Evolutionary conservation across 2,888 invertebrate species (phyloP).

Genomic region (Trissoscelio sp.): DNA sequence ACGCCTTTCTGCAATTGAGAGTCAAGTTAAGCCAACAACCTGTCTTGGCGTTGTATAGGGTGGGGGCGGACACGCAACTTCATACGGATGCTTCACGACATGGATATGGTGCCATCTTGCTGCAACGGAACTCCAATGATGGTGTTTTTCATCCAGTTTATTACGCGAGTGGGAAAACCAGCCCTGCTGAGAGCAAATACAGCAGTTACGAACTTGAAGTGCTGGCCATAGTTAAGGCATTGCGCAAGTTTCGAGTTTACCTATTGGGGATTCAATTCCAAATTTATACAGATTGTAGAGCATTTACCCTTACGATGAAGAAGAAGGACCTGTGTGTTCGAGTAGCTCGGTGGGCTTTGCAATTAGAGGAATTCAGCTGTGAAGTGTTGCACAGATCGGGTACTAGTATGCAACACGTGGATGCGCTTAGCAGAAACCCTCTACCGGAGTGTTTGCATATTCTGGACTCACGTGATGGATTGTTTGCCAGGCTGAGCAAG

Average conservation of each 20-base stretch:
- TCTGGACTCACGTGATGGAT: not conserved
- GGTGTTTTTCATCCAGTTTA: too few relatives aligned
- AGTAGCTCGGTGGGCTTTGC: constrained; percentile 47
- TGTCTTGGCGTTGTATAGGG: too few relatives aligned
- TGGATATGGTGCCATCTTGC: too few relatives aligned
- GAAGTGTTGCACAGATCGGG: constrained; percentile 26
- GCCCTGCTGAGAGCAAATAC: too few relatives aligned
- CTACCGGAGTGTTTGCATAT: not conserved
- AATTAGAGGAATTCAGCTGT: constrained; percentile 42
- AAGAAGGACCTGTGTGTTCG: constrained; percentile 42
- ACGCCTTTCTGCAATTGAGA: too few relatives aligned
- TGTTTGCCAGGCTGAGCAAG: not conserved
- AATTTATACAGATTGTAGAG: constrained; percentile 49
- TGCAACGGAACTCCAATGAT: too few relatives aligned
- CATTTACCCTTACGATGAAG: constrained; percentile 48
- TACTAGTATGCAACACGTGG: not conserved
- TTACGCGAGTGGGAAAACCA: too few relatives aligned
- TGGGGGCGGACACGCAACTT: too few relatives aligned
- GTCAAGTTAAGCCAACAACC: too few relatives aligned
- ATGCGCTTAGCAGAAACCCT: constrained; percentile 6
- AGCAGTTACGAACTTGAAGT: too few relatives aligned
- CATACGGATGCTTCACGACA: too few relatives aligned
- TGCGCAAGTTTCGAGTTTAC: constrained; percentile 62
- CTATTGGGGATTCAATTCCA: constrained; percentile 36
- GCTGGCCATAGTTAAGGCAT: constrained; percentile 69